A percentile compares a stretch with the other conserved stretches of the same genome.
Conservation (phyloP, 1,140 invertebrate genomes). For the Lordiphosa clarofinis region DNA sequence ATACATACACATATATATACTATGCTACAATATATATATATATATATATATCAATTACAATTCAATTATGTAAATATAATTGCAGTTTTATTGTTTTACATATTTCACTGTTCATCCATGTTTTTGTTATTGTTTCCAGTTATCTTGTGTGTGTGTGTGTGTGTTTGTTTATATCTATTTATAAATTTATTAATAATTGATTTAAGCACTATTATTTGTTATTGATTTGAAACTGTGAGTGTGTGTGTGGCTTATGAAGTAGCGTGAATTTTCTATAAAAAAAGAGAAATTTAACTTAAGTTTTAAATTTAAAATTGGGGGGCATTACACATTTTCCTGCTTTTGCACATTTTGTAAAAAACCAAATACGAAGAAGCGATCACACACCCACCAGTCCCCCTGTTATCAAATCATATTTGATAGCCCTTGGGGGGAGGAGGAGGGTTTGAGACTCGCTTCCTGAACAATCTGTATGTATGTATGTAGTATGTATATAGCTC, state of each 20-base stretch:
- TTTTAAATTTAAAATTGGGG: too few relatives aligned
- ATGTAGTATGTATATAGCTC: slow-evolving; percentile 3
- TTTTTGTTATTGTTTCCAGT: slow-evolving; percentile 45
- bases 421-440: too few relatives aligned
- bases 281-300: too few relatives aligned
- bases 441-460: too few relatives aligned
- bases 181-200: slow-evolving; percentile 57
- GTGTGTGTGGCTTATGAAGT: slow-evolving; percentile 3
- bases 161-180: slow-evolving; percentile 25
- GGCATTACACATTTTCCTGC: too few relatives aligned
- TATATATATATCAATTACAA: slow-evolving; percentile 38
- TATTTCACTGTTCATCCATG: slow-evolving; percentile 49
- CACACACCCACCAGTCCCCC: too few relatives aligned
- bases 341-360: too few relatives aligned
- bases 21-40: slow-evolving; percentile 14
- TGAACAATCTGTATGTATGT: slow-evolving; percentile 1
- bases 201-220: slow-evolving; percentile 52
- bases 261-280: not conserved
- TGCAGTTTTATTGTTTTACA: slow-evolving; percentile 65
- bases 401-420: too few relatives aligned
- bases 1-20: slow-evolving; percentile 38
- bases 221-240: slow-evolving; percentile 3
- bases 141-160: slow-evolving; percentile 19
- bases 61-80: slow-evolving; percentile 53
- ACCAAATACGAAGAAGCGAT: too few relatives aligned